phyloP scores from a whole-genome alignment of 2,888 invertebrate genomes.

The Mactromeris polynyma region DNA sequence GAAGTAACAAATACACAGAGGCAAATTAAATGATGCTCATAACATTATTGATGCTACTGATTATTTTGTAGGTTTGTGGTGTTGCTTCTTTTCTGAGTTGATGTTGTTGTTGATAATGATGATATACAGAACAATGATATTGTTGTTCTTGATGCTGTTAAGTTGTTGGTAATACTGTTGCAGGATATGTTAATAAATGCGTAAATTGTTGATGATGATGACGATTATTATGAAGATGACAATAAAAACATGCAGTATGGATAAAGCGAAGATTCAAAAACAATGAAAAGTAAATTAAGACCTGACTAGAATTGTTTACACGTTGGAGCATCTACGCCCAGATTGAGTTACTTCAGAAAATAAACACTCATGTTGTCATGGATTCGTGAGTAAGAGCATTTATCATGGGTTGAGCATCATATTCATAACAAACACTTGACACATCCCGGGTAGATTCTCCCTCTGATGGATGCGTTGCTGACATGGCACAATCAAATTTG shows the following conservation, averaged over 20 bases:
- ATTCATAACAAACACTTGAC: slow-evolving; percentile 28
- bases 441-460: slow-evolving; percentile 5
- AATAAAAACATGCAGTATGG: background rate
- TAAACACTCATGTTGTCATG: background rate
- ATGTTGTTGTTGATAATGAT: background rate
- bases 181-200: background rate
- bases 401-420: slow-evolving; percentile 45
- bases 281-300: background rate
- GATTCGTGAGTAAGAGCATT: slow-evolving; percentile 32
- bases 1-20: too few species aligned
- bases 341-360: background rate
- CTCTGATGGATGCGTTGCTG: background rate
- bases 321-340: background rate
- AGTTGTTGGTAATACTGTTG: background rate
- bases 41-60: too few species aligned
- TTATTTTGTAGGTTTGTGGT: too few species aligned
- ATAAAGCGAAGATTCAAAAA: background rate
- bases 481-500: background rate
- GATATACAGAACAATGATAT: background rate
- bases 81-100: background rate
- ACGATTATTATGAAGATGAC: background rate
- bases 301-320: slow-evolving; percentile 12
- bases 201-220: background rate
- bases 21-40: too few species aligned
- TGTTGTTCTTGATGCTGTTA: background rate